Evolutionary conservation across 2,113 vertebrate species (phyloP).

Genomic region (Dasyornis broadbenti): DNA sequence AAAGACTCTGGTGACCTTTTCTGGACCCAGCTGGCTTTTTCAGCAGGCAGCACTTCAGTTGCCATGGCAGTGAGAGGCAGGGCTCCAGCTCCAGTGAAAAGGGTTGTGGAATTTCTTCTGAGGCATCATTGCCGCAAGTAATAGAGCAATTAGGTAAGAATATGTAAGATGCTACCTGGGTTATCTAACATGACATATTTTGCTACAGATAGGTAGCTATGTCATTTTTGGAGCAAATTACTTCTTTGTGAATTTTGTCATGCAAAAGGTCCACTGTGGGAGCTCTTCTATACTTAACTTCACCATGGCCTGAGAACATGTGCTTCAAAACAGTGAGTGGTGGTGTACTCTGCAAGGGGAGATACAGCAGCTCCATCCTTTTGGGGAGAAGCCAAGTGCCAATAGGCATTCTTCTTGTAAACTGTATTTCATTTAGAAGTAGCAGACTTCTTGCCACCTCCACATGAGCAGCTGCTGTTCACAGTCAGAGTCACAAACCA

Average conservation of each 20-base stretch:
- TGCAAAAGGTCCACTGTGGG: background rate
- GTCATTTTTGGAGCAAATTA: background rate
- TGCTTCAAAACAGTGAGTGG: background rate
- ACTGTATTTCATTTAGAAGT: background rate
- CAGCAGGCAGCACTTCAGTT: background rate
- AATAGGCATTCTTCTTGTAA: background rate
- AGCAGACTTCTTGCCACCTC: background rate
- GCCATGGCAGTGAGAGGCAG: background rate
- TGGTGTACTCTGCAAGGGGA: background rate
- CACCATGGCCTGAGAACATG: accelerated
- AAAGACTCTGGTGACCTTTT: background rate
- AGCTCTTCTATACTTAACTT: background rate
- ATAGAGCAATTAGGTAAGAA: background rate
- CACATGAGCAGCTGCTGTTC: background rate
- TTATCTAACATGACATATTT: background rate
- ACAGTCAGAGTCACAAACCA: background rate
- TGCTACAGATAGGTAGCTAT: background rate
- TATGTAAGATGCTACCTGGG: background rate
- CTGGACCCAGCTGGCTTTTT: background rate
- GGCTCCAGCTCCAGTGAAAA: background rate
- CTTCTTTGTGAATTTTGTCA: background rate
- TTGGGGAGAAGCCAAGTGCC: background rate
- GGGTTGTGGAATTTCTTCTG: background rate
- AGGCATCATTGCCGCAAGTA: background rate
- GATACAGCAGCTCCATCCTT: background rate